Base-by-base conservation (phyloP, 2,888 invertebrate species). In the Drosophila antonietae region DNA sequence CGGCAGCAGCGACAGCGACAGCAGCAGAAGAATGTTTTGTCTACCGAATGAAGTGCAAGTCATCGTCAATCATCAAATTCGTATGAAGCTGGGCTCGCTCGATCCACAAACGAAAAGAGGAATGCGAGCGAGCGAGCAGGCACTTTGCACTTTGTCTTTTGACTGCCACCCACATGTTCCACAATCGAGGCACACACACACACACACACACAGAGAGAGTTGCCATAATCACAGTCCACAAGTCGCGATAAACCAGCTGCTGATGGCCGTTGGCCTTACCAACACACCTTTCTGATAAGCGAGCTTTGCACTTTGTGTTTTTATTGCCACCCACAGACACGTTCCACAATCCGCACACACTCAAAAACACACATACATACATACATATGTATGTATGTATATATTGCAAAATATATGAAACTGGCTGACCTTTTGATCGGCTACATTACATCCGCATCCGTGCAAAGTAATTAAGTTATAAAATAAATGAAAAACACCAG, bases 31-130 rank as follows among this genome's bases (percentile, higher is more conserved):
- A 55, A 55, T 37, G 43, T 57, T 62, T 52, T 49, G 51, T 64
- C 51, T 37, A 37, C 31, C 15, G 8, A 56, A 66, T 37, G 23
- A 52, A 67, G 60, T 63, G 78, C 81, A 60, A 86, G 89, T 86
- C 83, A 84, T 74, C 66, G 67, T 66, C 66, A 83, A 71, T 84
- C 73, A 83, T 68, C 77, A 86, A 68, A 47, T 71, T 75, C 68
- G 58, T 15, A 52, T 41, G 23, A 53, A 15, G 31, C 28, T 15
- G 28, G 7, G 28, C 28, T 28, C 28, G 59, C 31, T 28, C 56
- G 56, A 33, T 51, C 51, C 33, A 51, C 33, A 18, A 12, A 18
- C 41, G 20, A 6, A 2, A 6, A 2, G 39, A 5, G n/a, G 39
- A 28, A 28, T 28, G n/a, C 47, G 47, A 28, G 46, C 46, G 7